Percentiles rank a stretch among this genome's conserved stretches.
Evolutionary conservation across 2,888 invertebrate genomes (phyloP).

Genomic region (Ptychoptera albimana): DNA sequence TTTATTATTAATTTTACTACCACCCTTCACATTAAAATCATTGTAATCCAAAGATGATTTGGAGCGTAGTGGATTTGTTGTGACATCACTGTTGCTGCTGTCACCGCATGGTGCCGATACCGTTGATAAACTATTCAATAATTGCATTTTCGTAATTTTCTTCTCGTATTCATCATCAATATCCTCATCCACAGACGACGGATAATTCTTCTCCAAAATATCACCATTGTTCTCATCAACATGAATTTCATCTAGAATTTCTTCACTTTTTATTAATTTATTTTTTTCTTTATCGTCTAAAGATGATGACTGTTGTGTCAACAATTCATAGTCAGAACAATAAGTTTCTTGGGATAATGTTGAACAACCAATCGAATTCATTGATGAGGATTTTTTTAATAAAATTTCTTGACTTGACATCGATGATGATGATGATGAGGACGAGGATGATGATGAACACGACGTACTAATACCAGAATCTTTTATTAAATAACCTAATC

Average conservation of each 20-base stretch:
- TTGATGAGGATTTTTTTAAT: not conserved
- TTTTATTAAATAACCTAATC: slow-evolving; percentile 8
- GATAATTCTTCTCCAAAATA: not conserved
- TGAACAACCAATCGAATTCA: not conserved
- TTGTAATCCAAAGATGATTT: no score
- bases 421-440: slow-evolving; percentile 9
- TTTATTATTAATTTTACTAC: not conserved
- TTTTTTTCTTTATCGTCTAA: not conserved
- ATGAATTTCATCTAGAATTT: no score
- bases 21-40: not conserved
- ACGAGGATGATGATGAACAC: slow-evolving; percentile 11
- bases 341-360: slow-evolving; percentile 4
- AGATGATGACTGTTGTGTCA: not conserved
- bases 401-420: no score
- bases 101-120: no score
- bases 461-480: slow-evolving; percentile 17
- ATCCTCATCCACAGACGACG: not conserved
- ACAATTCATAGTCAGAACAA: slow-evolving; percentile 4
- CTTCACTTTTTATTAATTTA: no score
- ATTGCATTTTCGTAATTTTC: no score
- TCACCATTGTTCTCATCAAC: no score
- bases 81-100: no score
- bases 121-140: no score
- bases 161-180: not conserved
- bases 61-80: no score